Conservation (phyloP, 2,888 invertebrate genomes). For the Philereme vetulata region DNA sequence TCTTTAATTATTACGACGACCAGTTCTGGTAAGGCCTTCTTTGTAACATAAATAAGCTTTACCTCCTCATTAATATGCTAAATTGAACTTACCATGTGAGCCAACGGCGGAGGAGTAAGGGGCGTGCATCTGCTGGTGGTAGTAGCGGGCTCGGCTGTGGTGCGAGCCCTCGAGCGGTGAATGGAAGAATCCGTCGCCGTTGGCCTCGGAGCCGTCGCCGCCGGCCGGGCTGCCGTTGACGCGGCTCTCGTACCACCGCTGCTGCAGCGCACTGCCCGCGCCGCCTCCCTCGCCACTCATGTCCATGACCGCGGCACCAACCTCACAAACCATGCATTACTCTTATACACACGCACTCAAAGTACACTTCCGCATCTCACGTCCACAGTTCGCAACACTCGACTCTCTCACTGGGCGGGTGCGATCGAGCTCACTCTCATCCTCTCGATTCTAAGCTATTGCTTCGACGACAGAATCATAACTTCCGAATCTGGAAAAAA, state of each 20-base stretch:
- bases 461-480: slow-evolving; percentile 54
- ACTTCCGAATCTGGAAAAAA: slow-evolving; percentile 66
- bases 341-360: slow-evolving; percentile 76
- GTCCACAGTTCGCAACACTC: slow-evolving; percentile 49
- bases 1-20: slow-evolving; percentile 63
- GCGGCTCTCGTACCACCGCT: slow-evolving; percentile 83
- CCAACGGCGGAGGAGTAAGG: slow-evolving; percentile 81
- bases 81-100: slow-evolving; percentile 74
- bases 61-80: slow-evolving; percentile 35
- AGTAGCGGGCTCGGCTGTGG: slow-evolving; percentile 81
- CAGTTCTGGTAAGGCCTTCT: slow-evolving; percentile 48
- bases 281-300: slow-evolving; percentile 79
- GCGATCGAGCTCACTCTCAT: slow-evolving; percentile 57
- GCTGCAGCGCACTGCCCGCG: slow-evolving; percentile 75
- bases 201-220: slow-evolving; percentile 77
- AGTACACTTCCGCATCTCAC: slow-evolving; percentile 78
- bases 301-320: slow-evolving; percentile 76
- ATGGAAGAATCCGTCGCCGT: slow-evolving; percentile 83
- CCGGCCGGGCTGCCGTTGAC: slow-evolving; percentile 81
- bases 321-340: slow-evolving; percentile 83
- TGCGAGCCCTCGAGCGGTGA: slow-evolving; percentile 82
- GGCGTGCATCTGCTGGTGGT: slow-evolving; percentile 84
- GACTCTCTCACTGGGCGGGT: slow-evolving; percentile 49
- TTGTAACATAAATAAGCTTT: slow-evolving; percentile 43
- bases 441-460: slow-evolving; percentile 41